Percentiles rank a stretch among this genome's conserved stretches.
These are phyloP conservation scores for Metallyticus violacea DNA, from an alignment of 2,888 invertebrate species.

Conservation along the genomic window DNA sequence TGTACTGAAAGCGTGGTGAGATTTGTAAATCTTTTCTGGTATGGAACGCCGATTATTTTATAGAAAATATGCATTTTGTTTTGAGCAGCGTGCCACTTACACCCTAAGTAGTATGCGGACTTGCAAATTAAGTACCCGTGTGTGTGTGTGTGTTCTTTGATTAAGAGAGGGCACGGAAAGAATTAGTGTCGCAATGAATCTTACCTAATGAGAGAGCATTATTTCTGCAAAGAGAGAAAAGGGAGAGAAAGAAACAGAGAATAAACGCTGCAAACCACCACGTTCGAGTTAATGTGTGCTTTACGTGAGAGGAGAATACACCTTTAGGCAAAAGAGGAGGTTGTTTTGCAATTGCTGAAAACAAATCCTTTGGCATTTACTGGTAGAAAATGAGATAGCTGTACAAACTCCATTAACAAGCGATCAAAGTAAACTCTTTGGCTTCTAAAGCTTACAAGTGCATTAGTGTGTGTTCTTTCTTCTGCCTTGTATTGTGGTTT, in stretches of 20 bases:
- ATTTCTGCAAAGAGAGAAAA: not conserved
- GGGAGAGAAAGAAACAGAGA: not conserved
- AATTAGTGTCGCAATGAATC: not conserved
- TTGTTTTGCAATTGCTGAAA: not conserved
- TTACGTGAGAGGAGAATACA: not conserved
- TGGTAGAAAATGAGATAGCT: not conserved
- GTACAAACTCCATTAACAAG: too few relatives aligned
- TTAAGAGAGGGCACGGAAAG: not conserved
- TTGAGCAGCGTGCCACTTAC: not conserved
- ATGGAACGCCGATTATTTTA: too few relatives aligned
- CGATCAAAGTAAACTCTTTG: not conserved
- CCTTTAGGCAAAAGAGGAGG: not conserved
- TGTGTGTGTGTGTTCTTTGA: not conserved
- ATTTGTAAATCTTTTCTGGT: too few relatives aligned
- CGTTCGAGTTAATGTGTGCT: not conserved
- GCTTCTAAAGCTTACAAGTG: not conserved
- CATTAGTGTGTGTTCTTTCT: too few relatives aligned
- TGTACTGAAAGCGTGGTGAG: too few relatives aligned
- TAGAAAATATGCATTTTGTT: not conserved
- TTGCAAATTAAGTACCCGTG: not conserved
- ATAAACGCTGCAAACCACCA: not conserved
- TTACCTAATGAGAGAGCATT: not conserved
- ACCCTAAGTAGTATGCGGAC: not conserved
- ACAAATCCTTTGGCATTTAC: not conserved
- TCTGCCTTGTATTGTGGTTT: too few relatives aligned